A percentile compares a stretch with the other conserved stretches of the same genome.
Evolutionary conservation across 2,113 vertebrate species (phyloP).

Genomic region (Corapipo altera): DNA sequence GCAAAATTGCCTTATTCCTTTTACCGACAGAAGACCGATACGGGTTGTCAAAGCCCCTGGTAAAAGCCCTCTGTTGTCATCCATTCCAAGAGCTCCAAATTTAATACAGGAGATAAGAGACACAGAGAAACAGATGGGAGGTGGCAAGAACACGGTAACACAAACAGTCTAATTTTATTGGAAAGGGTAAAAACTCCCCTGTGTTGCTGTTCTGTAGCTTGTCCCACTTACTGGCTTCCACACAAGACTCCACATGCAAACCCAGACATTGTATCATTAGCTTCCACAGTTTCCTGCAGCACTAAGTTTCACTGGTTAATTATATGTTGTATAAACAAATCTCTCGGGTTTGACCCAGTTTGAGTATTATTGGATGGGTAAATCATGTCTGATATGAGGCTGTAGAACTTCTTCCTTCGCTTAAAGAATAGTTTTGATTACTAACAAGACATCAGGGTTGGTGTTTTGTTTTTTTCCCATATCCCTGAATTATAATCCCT

Average conservation of each 20-base stretch:
- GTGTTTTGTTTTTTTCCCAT: neutral
- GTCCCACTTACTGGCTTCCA: neutral
- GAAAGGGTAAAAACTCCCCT: neutral
- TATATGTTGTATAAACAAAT: neutral
- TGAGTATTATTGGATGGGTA: neutral
- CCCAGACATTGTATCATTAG: neutral
- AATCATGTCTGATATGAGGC: neutral
- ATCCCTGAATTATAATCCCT: neutral
- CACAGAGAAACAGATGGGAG: neutral
- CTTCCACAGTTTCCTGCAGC: neutral
- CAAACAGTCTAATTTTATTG: constrained; percentile 17
- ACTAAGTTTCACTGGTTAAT: neutral
- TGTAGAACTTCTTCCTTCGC: neutral
- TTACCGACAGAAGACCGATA: neutral
- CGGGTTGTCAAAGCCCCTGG: neutral
- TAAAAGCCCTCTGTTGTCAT: neutral
- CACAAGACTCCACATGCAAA: neutral
- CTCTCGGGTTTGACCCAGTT: neutral
- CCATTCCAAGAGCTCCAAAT: neutral
- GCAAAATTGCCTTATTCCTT: constrained; percentile 27
- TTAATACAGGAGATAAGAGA: neutral
- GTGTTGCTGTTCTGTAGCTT: neutral
- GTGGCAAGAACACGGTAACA: neutral
- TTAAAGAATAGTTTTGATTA: neutral
- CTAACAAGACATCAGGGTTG: neutral